Evolutionary conservation across 2,113 vertebrate genomes (phyloP).

Genomic region (Brachypteracias leptosomus): DNA sequence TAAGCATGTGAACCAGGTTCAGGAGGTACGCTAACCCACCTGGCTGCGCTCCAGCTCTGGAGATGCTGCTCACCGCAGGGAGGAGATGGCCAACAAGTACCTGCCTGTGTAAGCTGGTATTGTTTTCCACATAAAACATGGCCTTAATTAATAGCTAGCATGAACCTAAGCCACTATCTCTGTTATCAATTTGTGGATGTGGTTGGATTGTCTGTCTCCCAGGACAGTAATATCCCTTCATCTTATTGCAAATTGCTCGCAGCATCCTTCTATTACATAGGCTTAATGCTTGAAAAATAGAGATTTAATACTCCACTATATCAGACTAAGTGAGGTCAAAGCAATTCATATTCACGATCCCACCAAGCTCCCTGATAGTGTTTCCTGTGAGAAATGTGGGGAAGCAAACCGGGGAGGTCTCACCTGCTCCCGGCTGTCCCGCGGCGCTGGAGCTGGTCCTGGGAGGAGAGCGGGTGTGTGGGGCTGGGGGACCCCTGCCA

Average conservation of each 20-base stretch:
- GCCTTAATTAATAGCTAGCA: constrained; percentile 54
- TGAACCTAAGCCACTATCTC: constrained; percentile 39
- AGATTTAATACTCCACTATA: constrained; percentile 58
- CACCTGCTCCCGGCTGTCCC: background rate
- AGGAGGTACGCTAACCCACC: constrained; percentile 31
- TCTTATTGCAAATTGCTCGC: constrained; percentile 61
- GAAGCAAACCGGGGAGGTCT: background rate
- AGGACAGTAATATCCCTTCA: constrained; percentile 67
- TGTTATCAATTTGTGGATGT: constrained; percentile 68
- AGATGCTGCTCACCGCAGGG: background rate
- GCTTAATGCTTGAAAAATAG: constrained; percentile 63
- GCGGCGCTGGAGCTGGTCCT: fast-evolving
- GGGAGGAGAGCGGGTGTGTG: fast-evolving
- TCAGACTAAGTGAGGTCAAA: constrained; percentile 66
- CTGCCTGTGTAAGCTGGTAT: background rate
- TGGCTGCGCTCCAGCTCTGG: constrained; percentile 2
- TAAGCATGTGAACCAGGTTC: background rate
- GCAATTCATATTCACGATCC: constrained; percentile 51
- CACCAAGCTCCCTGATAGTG: constrained; percentile 1
- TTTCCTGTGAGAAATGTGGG: background rate
- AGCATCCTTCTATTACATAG: constrained; percentile 57
- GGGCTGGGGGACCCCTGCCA: fast-evolving
- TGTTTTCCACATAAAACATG: constrained; percentile 31
- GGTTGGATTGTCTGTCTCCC: constrained; percentile 68
- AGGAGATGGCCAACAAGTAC: background rate